Evolutionary conservation across 1,140 invertebrate species (phyloP), one percentile per base, ranked within the genome.

Genomic region (Chelonus insularis): DNA sequence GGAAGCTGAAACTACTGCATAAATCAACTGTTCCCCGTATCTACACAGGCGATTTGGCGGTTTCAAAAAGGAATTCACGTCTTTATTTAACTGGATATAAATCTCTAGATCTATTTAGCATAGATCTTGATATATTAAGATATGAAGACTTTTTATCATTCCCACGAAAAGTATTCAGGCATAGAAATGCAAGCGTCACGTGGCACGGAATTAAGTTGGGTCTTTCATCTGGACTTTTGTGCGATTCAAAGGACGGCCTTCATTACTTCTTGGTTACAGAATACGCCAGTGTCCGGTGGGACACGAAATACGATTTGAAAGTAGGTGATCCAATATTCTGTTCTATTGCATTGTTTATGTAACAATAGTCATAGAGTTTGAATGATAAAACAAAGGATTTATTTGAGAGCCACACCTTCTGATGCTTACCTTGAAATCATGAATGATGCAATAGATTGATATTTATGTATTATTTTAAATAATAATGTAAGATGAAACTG

Each of bases 251-350:
- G 45, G 64, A 58, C 2, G 74, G 72, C 23, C 68, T 75, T 16
- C 74, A 73, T 14, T 74, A 75, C 52, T 75, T 75, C 60, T 60
- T 75, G 64, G 57, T 66, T 11, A 62, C 68, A 1, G 67, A 73
- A 23, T 58, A 64, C 47, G 72, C 71, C 8, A 72, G 68, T 34
- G 71, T 74, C 3, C 68, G 71, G 11, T 75, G 72, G 72, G 68
- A 75, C 54, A 68, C 64, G 8, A 67, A 65, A 36, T 60, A 63
- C 50, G 55, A 67, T 43, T 62, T 71, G 41, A 67, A 63, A 55
- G 70, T 72, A 65, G 64, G 62, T 57, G n/a, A n/a, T n/a, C n/a
- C n/a, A 21, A 50, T 43, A 60, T 48, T 57, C 23, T 39, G 14
- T 29, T 47, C 20, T 37, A 25, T 55, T 41, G 20, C 16, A 47